Evolutionary conservation across 2,113 vertebrate species (phyloP).

Genomic region (Nesogale talazaci): DNA sequence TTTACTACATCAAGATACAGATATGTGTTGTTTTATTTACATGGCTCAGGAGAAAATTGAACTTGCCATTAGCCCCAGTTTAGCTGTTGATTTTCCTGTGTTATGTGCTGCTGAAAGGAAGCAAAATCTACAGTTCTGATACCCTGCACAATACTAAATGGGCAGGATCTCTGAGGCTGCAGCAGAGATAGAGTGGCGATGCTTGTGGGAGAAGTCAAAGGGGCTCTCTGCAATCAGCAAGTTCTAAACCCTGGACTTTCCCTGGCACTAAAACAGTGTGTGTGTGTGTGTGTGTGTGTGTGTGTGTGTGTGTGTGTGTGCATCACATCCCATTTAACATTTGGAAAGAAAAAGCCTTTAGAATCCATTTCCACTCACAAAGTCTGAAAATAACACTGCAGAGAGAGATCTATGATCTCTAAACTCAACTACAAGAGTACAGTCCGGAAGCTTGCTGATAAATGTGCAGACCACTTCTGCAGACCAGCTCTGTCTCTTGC

Average conservation of each 20-base stretch:
- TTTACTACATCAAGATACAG: constrained; percentile 6
- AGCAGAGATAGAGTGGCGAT: neutral
- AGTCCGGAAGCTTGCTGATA: neutral
- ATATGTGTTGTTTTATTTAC: neutral
- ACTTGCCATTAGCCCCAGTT: neutral
- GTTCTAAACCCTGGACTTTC: neutral
- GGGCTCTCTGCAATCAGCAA: neutral
- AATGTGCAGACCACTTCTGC: neutral
- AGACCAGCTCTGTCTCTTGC: neutral
- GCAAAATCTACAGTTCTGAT: neutral
- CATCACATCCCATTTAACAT: neutral
- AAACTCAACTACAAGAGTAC: neutral
- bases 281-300: neutral
- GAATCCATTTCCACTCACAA: neutral
- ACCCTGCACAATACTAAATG: neutral
- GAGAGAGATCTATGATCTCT: neutral
- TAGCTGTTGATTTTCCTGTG: neutral
- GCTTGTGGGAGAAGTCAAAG: neutral
- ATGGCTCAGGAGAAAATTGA: neutral
- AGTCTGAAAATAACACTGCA: constrained; percentile 9
- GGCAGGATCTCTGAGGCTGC: neutral
- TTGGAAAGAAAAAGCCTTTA: constrained; percentile 26
- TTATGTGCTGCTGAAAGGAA: neutral
- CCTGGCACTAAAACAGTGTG: neutral
- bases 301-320: neutral